Conservation (phyloP, 2,888 invertebrate genomes). For the Pristionchus arcanus region DNA sequence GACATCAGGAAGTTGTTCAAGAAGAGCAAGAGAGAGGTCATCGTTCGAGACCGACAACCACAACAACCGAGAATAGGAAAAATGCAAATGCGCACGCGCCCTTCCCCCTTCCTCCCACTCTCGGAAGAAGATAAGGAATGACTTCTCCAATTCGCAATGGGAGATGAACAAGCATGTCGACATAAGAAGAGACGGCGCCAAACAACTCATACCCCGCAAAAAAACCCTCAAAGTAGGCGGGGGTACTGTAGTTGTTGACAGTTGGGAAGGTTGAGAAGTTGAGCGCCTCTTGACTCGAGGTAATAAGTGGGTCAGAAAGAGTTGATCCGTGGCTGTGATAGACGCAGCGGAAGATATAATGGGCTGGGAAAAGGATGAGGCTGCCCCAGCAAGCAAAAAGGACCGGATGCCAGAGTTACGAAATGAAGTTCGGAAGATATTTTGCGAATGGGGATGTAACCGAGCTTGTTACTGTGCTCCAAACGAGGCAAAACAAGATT, state of each 20-base stretch:
- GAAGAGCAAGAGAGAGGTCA: neutral
- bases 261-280: neutral
- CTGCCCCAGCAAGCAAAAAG: neutral
- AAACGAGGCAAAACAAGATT: conserved; percentile 16
- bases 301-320: neutral
- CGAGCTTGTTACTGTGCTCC: neutral
- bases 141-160: conserved; percentile 32
- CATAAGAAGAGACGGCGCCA: neutral
- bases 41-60: neutral
- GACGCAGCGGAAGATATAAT: conserved; percentile 4
- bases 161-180: neutral
- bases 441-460: neutral
- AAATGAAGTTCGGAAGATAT: neutral
- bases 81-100: neutral
- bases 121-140: neutral
- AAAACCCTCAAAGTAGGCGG: neutral
- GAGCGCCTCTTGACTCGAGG: neutral
- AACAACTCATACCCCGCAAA: neutral
- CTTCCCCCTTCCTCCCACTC: neutral
- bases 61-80: conserved; percentile 18
- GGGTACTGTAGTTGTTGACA: neutral
- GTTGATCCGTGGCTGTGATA: conserved; percentile 9
- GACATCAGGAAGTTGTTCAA: conserved; percentile 10
- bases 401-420: conserved; percentile 5
- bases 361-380: conserved; percentile 29